Evolutionary conservation across 2,888 invertebrate species (phyloP).

Genomic region (Melikaiella ostensackeni): DNA sequence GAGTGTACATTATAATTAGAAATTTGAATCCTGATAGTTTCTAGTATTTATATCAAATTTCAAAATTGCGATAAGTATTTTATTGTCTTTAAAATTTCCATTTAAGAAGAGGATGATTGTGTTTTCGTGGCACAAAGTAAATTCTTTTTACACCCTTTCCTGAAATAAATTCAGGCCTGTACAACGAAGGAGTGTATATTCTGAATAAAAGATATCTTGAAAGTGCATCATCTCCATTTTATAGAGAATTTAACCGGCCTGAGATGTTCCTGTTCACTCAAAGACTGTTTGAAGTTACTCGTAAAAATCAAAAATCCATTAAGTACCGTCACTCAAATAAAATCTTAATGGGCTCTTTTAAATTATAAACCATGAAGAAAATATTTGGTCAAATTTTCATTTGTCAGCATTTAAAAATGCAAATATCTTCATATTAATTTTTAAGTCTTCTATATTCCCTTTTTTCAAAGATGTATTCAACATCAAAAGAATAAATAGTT

Average conservation of each 20-base stretch:
- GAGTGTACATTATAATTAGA: no score
- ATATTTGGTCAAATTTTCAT: no score
- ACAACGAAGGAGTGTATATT: not conserved
- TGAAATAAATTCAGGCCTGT: not conserved
- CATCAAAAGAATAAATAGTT: no score
- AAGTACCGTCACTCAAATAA: not conserved
- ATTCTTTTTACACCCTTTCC: constrained; percentile 14
- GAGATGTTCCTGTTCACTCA: not conserved
- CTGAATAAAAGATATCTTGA: constrained; percentile 23
- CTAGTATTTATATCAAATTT: not conserved
- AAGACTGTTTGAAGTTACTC: not conserved
- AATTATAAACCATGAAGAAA: not conserved
- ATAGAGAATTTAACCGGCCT: not conserved
- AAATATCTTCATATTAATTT: no score
- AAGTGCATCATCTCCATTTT: constrained; percentile 8
- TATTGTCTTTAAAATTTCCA: not conserved
- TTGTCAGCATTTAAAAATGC: no score
- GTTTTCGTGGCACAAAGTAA: not conserved
- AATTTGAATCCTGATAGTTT: no score
- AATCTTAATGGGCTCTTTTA: not conserved
- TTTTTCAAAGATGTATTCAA: no score
- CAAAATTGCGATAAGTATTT: not conserved
- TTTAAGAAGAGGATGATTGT: not conserved
- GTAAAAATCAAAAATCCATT: constrained; percentile 10
- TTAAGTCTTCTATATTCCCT: no score